Percentiles rank a stretch among this genome's conserved stretches.
These are phyloP conservation scores for Fopius arisanus DNA, from an alignment of 1,140 invertebrate genomes.

Conservation along the genomic window DNA sequence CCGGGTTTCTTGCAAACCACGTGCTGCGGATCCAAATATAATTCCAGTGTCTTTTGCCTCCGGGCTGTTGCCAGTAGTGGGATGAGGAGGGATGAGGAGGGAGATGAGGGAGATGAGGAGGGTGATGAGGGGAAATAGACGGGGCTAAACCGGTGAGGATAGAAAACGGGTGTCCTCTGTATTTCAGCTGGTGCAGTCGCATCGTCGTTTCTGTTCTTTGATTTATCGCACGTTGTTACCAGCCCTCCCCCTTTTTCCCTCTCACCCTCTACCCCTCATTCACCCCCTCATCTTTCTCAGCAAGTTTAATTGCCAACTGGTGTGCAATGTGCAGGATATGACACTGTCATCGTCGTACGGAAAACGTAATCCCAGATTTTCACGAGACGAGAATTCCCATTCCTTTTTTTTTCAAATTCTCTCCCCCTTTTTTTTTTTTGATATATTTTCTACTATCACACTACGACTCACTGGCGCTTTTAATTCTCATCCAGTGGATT, in stretches of 20 bases:
- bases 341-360: slow-evolving; percentile 4
- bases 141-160: neutral
- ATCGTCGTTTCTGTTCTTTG: slow-evolving; percentile 22
- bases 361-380: slow-evolving; percentile 19
- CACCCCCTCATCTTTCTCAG: neutral
- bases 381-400: neutral
- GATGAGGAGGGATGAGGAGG: neutral
- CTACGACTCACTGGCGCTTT: neutral
- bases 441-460: neutral
- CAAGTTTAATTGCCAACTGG: slow-evolving; percentile 10
- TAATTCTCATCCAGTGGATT: neutral
- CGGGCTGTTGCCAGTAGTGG: slow-evolving; percentile 11
- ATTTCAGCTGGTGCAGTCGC: neutral
- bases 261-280: neutral
- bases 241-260: neutral
- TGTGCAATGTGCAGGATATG: neutral
- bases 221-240: slow-evolving; percentile 22
- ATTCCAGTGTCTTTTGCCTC: slow-evolving; percentile 31
- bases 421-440: neutral
- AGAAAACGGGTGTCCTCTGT: neutral
- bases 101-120: too few relatives aligned
- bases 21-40: slow-evolving; percentile 32
- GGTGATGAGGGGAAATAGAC: neutral
- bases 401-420: neutral
- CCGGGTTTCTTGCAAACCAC: slow-evolving; percentile 20